Percentiles rank a stretch among this genome's conserved stretches.
Conservation (phyloP, 2,888 invertebrate species). For the Drosophila demipolita region DNA sequence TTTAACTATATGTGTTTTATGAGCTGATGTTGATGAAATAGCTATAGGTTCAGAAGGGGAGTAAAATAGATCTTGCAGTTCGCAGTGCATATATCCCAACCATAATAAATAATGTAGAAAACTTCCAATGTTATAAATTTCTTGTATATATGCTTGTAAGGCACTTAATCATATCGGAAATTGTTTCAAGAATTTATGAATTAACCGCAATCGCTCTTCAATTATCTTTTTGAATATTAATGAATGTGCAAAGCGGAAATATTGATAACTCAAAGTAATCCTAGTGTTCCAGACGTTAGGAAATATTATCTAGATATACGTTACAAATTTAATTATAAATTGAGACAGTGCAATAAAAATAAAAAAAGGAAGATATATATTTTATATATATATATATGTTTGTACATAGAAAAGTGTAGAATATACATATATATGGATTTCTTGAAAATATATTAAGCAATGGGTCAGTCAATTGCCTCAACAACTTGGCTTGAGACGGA, state of each 20-base stretch:
- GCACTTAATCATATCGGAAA: slow-evolving; percentile 11
- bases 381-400: neutral
- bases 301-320: slow-evolving; percentile 38
- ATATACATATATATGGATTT: neutral
- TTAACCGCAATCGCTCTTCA: slow-evolving; percentile 42
- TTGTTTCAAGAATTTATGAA: slow-evolving; percentile 11
- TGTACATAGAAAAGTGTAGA: neutral
- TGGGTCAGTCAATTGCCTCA: slow-evolving; percentile 32
- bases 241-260: slow-evolving; percentile 58
- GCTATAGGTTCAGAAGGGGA: neutral
- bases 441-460: slow-evolving; percentile 31
- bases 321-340: slow-evolving; percentile 45
- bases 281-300: slow-evolving; percentile 1
- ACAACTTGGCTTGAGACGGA: slow-evolving; percentile 20
- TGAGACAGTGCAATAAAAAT: slow-evolving; percentile 10
- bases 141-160: neutral
- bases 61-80: neutral
- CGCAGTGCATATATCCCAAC: neutral
- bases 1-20: too few relatives aligned
- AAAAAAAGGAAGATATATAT: slow-evolving; percentile 12
- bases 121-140: neutral
- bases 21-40: neutral
- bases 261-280: slow-evolving; percentile 16
- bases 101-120: neutral
- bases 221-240: slow-evolving; percentile 53